phyloP scores from a whole-genome alignment of 2,113 vertebrate species.

The Ardeotis arabs region DNA sequence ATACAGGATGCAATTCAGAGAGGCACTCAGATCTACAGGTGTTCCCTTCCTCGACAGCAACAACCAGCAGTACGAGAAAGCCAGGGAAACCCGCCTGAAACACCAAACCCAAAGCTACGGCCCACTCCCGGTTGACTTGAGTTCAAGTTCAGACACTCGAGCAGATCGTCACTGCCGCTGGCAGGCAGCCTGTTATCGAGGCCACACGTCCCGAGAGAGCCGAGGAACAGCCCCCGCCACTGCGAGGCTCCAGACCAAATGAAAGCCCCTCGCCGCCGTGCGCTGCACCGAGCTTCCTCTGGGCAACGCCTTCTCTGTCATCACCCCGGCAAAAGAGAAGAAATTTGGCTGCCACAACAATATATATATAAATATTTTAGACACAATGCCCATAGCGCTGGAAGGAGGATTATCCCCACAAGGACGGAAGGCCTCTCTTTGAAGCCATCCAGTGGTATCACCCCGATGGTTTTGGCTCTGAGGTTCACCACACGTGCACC shows the following conservation, averaged over 20 bases:
- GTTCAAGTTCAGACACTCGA: background rate
- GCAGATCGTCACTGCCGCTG: background rate
- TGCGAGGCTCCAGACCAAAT: background rate
- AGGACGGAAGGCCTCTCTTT: too few species aligned
- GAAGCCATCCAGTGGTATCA: background rate
- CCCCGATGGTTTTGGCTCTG: background rate
- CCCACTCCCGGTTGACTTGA: background rate
- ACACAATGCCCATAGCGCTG: background rate
- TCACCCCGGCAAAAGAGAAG: background rate
- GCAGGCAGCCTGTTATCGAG: background rate
- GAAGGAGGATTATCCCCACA: too few species aligned
- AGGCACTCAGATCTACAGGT: background rate
- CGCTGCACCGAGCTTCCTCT: background rate
- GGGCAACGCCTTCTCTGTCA: background rate
- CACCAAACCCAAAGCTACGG: background rate
- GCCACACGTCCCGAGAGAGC: too few species aligned
- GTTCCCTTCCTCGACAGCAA: background rate
- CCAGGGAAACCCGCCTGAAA: background rate
- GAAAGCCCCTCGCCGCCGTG: background rate
- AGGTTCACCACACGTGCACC: too few species aligned
- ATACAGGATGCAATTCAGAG: background rate
- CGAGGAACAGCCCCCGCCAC: accelerated
- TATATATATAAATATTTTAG: background rate
- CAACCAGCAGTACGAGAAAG: background rate
- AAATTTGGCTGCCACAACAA: background rate